A percentile compares a stretch with the other conserved stretches of the same genome.
These are phyloP conservation scores for Parazoanthus swiftii DNA, from an alignment of 92 coral and sea anemone genomes.

Conservation along the genomic window DNA sequence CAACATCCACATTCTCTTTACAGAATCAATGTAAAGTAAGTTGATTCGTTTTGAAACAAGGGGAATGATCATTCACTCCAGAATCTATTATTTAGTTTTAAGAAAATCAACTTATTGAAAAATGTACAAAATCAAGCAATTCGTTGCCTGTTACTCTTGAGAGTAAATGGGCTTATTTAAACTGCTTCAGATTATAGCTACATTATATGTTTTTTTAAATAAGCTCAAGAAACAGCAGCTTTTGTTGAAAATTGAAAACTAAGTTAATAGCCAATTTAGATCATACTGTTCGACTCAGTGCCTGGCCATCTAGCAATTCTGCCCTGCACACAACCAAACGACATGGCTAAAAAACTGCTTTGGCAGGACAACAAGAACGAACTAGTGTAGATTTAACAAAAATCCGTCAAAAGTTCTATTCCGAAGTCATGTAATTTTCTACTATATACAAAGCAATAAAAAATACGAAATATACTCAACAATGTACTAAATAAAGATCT, in stretches of 20 bases:
- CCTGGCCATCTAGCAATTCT: not conserved
- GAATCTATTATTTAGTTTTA: too few relatives aligned
- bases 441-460: not conserved
- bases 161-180: not conserved
- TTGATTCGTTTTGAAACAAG: too few relatives aligned
- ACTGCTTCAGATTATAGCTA: not conserved
- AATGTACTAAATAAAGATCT: not conserved
- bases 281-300: not conserved
- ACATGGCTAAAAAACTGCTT: not conserved
- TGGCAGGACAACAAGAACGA: not conserved
- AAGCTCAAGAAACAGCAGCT: not conserved
- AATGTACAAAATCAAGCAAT: not conserved
- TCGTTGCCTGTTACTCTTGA: not conserved
- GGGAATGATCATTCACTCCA: too few relatives aligned
- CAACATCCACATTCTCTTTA: too few relatives aligned
- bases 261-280: not conserved
- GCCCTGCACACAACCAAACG: not conserved
- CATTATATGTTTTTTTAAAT: not conserved
- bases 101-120: too few relatives aligned
- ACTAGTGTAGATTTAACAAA: not conserved
- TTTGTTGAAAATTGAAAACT: not conserved
- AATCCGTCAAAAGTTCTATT: not conserved
- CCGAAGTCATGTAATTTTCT: not conserved
- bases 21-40: too few relatives aligned
- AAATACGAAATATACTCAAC: not conserved